These are phyloP conservation scores for Cantharis rufa DNA, from an alignment of 2,888 invertebrate species.

Conservation along the genomic window DNA sequence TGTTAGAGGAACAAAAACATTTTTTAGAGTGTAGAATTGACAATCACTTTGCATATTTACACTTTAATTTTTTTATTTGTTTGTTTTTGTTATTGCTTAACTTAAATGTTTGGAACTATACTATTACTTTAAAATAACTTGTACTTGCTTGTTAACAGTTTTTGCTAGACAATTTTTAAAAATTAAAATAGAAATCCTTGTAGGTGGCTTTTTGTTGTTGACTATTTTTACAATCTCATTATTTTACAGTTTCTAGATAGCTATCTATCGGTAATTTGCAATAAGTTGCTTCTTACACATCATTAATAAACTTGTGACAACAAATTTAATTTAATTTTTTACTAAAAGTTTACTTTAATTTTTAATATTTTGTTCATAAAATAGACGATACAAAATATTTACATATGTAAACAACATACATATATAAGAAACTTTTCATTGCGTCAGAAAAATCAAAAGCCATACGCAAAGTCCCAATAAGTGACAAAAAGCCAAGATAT, in stretches of 20 bases:
- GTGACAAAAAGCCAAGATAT: not conserved
- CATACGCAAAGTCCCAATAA: not conserved
- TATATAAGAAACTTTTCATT: too few species aligned
- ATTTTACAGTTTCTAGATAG: not conserved
- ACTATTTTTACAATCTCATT: not conserved
- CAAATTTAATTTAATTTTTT: not conserved
- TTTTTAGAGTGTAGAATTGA: too few species aligned
- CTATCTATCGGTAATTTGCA: not conserved
- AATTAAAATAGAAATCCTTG: not conserved
- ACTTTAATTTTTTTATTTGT: not conserved
- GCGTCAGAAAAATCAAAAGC: too few species aligned
- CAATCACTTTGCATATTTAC: not conserved
- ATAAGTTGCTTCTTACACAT: not conserved
- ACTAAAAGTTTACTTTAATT: too few species aligned
- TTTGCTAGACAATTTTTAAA: not conserved
- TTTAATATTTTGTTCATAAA: too few species aligned
- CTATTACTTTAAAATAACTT: too few species aligned
- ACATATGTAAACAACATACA: too few species aligned
- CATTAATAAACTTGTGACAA: not conserved
- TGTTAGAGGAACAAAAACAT: too few species aligned
- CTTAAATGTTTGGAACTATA: not conserved
- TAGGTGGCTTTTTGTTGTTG: not conserved
- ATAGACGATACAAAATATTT: too few species aligned
- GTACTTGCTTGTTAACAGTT: not conserved
- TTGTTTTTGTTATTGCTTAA: not conserved